Conservation (phyloP, 1,140 invertebrate genomes). For the Pseudomyrmex flavicornis region DNA sequence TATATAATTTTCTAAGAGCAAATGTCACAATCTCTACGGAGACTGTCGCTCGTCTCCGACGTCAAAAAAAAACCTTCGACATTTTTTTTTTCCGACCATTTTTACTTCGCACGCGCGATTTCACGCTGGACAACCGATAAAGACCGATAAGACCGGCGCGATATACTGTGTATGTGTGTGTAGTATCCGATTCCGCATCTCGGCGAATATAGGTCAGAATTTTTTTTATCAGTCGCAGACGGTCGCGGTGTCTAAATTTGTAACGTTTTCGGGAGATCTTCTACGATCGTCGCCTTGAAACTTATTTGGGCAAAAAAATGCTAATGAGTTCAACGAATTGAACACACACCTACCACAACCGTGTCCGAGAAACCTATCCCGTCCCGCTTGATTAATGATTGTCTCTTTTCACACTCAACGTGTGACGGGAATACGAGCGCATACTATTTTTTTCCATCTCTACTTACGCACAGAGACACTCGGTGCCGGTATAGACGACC, state of each 20-base stretch:
- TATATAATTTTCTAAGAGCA: too few relatives aligned
- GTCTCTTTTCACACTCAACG: not conserved
- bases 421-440: not conserved
- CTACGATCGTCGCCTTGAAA: conserved; percentile 45
- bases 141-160: too few relatives aligned
- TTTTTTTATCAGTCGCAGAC: conserved; percentile 65
- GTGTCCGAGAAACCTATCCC: not conserved
- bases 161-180: too few relatives aligned
- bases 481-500: too few relatives aligned
- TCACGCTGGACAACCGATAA: too few relatives aligned
- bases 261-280: conserved; percentile 41
- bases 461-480: too few relatives aligned
- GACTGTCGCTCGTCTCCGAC: too few relatives aligned
- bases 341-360: conserved; percentile 11
- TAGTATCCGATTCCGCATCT: conserved; percentile 21
- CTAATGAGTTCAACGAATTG: conserved; percentile 52
- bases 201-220: conserved; percentile 68
- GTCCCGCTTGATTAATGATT: conserved; percentile 16
- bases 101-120: too few relatives aligned
- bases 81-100: too few relatives aligned
- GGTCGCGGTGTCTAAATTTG: conserved; percentile 27
- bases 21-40: too few relatives aligned
- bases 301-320: conserved; percentile 38
- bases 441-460: too few relatives aligned
- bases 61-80: too few relatives aligned